Evolutionary conservation across 2,888 invertebrate genomes (phyloP).

Genomic region (Eretmocerus hayati): DNA sequence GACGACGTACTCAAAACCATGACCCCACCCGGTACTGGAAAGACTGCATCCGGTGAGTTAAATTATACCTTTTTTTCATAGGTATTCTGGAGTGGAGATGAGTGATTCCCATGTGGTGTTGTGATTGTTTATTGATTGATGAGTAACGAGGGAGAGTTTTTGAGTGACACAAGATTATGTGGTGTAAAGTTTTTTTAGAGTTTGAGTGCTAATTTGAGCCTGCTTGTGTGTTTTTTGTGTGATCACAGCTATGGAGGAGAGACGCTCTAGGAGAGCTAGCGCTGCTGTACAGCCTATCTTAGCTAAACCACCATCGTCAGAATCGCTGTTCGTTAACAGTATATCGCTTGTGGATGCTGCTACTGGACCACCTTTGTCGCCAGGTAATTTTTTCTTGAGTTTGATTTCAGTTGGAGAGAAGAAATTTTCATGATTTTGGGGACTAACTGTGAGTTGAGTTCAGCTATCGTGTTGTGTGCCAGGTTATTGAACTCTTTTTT

Average conservation of each 20-base stretch:
- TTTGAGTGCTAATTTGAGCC: no score
- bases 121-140: background rate
- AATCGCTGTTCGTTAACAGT: conserved; percentile 33
- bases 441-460: no score
- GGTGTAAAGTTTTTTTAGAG: no score
- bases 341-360: background rate
- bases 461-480: no score
- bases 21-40: conserved; percentile 16
- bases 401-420: no score
- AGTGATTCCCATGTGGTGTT: conserved; percentile 5
- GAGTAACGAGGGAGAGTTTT: no score
- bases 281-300: conserved; percentile 36
- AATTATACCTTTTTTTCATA: background rate
- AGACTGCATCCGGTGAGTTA: conserved; percentile 14
- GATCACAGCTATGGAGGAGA: conserved; percentile 32
- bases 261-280: conserved; percentile 38
- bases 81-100: no score
- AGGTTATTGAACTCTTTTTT: no score
- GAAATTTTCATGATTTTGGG: no score
- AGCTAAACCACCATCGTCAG: conserved; percentile 44
- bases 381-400: conserved; percentile 21
- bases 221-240: no score
- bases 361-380: conserved; percentile 18
- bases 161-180: no score
- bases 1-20: conserved; percentile 16